Base-by-base conservation (phyloP, 1,140 invertebrate genomes). In the Probaryconus sp. region DNA sequence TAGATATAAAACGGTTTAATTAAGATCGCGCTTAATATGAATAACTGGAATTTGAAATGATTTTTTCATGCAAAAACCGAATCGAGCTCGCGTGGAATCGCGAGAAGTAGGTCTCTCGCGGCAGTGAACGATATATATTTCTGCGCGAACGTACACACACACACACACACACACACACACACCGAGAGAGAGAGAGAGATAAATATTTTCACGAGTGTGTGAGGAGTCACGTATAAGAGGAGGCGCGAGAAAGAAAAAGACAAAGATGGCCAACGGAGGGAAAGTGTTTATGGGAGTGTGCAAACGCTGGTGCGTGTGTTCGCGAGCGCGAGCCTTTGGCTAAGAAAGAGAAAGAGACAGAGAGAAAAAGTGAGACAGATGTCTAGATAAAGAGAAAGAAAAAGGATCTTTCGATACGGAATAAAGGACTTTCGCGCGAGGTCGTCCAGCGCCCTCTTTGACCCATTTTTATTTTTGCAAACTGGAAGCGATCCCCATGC, bases 211-310 rank as follows among this genome's bases (percentile, higher is more conserved):
- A 24, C 37, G 60, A 37, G 14, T 51, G 47, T 45, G 48, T 20
- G 38, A 18, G 18, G n/a, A 38, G 33, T 33, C 26, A 14, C 10
- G 10, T 24, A 58, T 47, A 13, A 40, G 28, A 48, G 45, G 60
- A 26, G 35, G 35, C 21, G 42, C 48, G 42, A 17, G 37, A 40
- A 40, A 18, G 16, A 40, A 13, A 9, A 14, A 30, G 55, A 61
- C 56, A 69, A 69, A 47, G 65, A 69, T 53, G 55, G 56, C 55
- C 18, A 24, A 61, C 16, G 45, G 48, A 61, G 67, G 67, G 67
- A 61, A 70, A 70, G 67, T 61, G 67, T 70, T 70, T 55, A 61
- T 70, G 48, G 67, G 67, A 61, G 67, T 61, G 67, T 70, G 51
- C n/a, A n/a, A n/a, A n/a, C 55, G 67, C 67, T 47, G 56, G 67